Conservation (phyloP, 2,113 vertebrate species). For the Pygoscelis antarcticus region DNA sequence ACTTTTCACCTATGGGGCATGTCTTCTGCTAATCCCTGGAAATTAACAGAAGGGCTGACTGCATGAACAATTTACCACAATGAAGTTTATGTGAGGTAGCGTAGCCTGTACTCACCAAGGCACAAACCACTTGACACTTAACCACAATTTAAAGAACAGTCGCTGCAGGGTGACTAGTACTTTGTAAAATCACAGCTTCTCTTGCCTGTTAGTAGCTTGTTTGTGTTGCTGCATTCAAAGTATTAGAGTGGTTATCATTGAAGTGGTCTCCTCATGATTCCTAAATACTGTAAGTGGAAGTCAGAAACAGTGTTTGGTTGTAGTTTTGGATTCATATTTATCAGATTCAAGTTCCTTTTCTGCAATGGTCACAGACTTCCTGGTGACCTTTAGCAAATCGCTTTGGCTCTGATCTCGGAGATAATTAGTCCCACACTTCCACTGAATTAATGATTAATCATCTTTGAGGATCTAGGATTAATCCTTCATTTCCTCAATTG, state of each 20-base stretch:
- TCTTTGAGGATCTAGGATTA: not conserved
- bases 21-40: not conserved
- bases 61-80: not conserved
- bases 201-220: not conserved
- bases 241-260: not conserved
- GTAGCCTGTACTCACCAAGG: not conserved
- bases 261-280: not conserved
- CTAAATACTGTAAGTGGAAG: not conserved
- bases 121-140: not conserved
- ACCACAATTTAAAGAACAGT: not conserved
- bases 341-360: not conserved
- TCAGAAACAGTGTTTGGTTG: not conserved
- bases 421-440: conserved; percentile 13
- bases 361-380: not conserved
- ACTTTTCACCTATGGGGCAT: not conserved
- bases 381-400: not conserved
- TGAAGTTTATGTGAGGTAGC: not conserved
- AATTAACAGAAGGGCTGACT: not conserved
- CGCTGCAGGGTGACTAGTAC: not conserved
- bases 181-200: not conserved
- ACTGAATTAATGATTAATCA: conserved; percentile 12
- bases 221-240: not conserved
- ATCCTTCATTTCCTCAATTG: conserved; percentile 33
- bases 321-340: not conserved
- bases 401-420: not conserved